These are phyloP conservation scores for Vanessa cardui DNA, from an alignment of 2,888 invertebrate genomes.

Conservation along the genomic window DNA sequence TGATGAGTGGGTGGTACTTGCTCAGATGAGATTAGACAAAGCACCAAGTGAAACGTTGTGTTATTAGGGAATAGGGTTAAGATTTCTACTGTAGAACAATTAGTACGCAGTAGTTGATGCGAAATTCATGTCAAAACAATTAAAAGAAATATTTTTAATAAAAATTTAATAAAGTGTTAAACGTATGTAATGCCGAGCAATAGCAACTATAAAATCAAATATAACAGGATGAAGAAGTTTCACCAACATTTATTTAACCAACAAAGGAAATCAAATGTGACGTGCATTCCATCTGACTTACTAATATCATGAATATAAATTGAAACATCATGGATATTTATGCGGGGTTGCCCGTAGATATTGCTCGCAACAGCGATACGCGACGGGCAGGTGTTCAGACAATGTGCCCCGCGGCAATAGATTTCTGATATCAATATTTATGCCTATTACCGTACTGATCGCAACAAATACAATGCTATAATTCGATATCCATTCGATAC, in stretches of 20 bases:
- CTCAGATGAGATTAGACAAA: too few species aligned
- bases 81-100: too few species aligned
- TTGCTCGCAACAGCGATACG: slow-evolving; percentile 66
- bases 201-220: neutral
- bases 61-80: too few species aligned
- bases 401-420: slow-evolving; percentile 74
- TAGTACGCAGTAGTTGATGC: too few species aligned
- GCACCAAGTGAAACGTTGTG: too few species aligned
- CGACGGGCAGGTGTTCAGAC: slow-evolving; percentile 76
- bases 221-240: slow-evolving; percentile 4
- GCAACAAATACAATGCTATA: slow-evolving; percentile 62
- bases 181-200: neutral
- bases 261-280: slow-evolving; percentile 80
- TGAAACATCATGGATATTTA: slow-evolving; percentile 81
- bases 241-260: slow-evolving; percentile 64
- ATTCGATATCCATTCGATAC: slow-evolving; percentile 18
- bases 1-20: too few species aligned
- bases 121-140: too few species aligned
- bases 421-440: slow-evolving; percentile 79
- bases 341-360: slow-evolving; percentile 71
- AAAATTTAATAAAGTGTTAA: neutral
- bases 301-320: slow-evolving; percentile 82
- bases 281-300: slow-evolving; percentile 63
- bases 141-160: neutral
- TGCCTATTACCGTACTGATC: slow-evolving; percentile 74